These are phyloP conservation scores for Dioctria linearis DNA, from an alignment of 2,888 invertebrate genomes.

Conservation along the genomic window DNA sequence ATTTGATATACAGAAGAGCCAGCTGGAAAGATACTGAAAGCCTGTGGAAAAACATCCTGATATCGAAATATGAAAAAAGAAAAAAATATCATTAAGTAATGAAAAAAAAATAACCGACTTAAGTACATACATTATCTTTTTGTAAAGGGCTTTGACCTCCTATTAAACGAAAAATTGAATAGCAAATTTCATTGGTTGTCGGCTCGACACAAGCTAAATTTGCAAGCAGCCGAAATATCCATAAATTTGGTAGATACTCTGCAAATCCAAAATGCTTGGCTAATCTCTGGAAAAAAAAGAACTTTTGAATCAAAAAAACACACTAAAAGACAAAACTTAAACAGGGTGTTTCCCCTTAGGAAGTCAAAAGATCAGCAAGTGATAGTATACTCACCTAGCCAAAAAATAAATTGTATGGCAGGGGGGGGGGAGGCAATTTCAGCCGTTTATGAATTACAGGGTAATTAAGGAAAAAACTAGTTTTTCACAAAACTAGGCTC, in stretches of 20 bases:
- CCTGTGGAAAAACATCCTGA: constrained; percentile 74
- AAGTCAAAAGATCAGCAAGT: no score
- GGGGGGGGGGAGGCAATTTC: no score
- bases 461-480: no score
- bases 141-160: constrained; percentile 29
- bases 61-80: neutral
- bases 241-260: neutral
- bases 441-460: no score
- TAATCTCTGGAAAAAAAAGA: neutral
- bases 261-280: constrained; percentile 21
- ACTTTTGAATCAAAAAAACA: neutral
- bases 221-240: neutral
- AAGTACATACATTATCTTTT: neutral
- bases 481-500: no score
- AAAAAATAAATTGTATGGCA: no score
- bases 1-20: constrained; percentile 72
- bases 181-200: neutral
- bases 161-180: neutral
- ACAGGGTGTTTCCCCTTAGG: no score
- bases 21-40: constrained; percentile 75
- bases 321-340: no score
- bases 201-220: neutral
- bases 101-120: no score
- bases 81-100: neutral
- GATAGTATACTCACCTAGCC: no score